Conservation (phyloP, 2,113 vertebrate species). For the Tyrannus savana region DNA sequence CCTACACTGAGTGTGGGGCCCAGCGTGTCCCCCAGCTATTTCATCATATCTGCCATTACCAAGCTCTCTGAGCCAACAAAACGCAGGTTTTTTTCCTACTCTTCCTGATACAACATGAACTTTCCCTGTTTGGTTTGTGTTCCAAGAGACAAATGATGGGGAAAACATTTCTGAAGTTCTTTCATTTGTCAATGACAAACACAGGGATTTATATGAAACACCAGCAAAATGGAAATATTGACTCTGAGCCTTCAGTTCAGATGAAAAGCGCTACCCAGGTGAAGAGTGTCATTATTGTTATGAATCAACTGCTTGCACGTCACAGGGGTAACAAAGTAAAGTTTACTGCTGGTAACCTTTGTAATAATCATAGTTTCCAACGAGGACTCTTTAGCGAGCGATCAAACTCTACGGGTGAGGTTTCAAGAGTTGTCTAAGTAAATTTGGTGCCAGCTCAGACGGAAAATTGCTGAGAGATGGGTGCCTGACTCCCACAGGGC, state of each 20-base stretch:
- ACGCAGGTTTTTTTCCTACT: background rate
- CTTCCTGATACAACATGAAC: constrained; percentile 51
- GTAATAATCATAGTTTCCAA: constrained; percentile 52
- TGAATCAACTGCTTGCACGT: constrained; percentile 39
- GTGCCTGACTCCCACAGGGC: constrained; percentile 22
- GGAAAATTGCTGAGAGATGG: constrained; percentile 49
- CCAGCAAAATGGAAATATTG: constrained; percentile 63
- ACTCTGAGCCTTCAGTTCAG: constrained; percentile 1
- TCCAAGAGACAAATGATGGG: constrained; percentile 64
- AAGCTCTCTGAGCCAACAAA: background rate
- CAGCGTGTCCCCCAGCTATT: constrained; percentile 22
- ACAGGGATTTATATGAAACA: constrained; percentile 56
- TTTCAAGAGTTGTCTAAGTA: constrained; percentile 16
- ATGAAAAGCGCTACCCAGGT: constrained; percentile 48
- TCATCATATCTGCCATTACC: constrained; percentile 38
- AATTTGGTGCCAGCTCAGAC: constrained; percentile 21
- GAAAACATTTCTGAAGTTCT: constrained; percentile 63
- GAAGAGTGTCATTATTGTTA: constrained; percentile 48
- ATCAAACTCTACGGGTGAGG: background rate
- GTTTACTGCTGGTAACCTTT: constrained; percentile 6
- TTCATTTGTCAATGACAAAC: constrained; percentile 64
- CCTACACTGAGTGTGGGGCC: background rate
- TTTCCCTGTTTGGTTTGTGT: constrained; percentile 55
- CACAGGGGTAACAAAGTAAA: constrained; percentile 23
- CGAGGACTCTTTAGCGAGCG: background rate